A percentile compares a stretch with the other conserved stretches of the same genome.
These are phyloP conservation scores for Spicauda simplicius DNA, from an alignment of 2,888 invertebrate species.

Conservation along the genomic window DNA sequence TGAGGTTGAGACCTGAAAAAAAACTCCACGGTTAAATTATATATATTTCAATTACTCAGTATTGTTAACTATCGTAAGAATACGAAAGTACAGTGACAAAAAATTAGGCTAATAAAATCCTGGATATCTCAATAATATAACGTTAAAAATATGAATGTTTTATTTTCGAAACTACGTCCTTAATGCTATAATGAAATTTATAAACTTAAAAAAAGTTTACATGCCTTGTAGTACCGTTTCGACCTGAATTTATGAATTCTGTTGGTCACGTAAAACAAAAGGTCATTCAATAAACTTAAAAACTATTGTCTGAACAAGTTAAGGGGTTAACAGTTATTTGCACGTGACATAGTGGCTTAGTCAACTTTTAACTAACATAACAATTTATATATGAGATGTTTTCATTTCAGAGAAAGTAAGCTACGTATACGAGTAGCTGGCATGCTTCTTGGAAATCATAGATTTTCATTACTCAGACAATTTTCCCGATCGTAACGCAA, in stretches of 20 bases:
- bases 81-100: too few relatives aligned
- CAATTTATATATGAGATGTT: conserved; percentile 6
- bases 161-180: too few relatives aligned
- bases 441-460: background rate
- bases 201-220: too few relatives aligned
- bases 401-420: conserved; percentile 28
- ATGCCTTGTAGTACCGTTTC: too few relatives aligned
- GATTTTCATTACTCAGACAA: conserved; percentile 2
- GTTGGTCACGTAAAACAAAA: background rate
- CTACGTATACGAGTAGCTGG: background rate
- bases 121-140: too few relatives aligned
- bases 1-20: background rate
- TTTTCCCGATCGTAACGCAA: conserved; percentile 4
- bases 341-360: conserved; percentile 11
- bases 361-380: conserved; percentile 17
- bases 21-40: too few relatives aligned
- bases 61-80: too few relatives aligned
- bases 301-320: background rate
- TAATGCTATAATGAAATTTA: too few relatives aligned
- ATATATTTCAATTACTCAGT: too few relatives aligned
- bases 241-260: too few relatives aligned
- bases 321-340: conserved; percentile 13
- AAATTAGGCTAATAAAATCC: too few relatives aligned
- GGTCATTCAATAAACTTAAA: background rate
- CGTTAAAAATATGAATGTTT: too few relatives aligned